Conservation (phyloP, 2,888 invertebrate species). For the Ceriagrion tenellum region DNA sequence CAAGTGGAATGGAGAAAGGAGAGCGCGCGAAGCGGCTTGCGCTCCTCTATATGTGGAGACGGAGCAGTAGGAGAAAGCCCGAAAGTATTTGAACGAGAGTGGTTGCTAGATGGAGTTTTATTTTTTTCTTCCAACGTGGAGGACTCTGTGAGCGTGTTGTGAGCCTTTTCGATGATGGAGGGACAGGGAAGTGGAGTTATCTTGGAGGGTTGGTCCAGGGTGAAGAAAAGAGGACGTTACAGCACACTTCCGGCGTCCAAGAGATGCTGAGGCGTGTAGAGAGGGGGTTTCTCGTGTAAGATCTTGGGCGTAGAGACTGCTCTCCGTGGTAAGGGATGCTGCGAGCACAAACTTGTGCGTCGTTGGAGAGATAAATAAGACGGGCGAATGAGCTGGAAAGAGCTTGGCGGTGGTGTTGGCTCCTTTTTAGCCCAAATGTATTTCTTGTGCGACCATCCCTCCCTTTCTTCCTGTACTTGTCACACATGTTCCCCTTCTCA, state of each 20-base stretch:
- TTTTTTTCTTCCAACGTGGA: background rate
- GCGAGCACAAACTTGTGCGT: background rate
- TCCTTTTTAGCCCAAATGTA: background rate
- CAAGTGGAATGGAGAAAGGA: background rate
- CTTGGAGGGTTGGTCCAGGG: background rate
- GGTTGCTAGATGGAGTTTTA: background rate
- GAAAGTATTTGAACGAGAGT: constrained; percentile 28
- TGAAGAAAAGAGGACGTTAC: background rate
- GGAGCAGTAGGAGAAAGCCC: background rate
- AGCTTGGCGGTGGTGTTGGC: background rate
- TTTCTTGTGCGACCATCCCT: background rate
- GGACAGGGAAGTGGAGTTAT: background rate
- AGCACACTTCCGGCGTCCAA: background rate
- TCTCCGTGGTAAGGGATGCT: background rate
- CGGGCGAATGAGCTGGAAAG: background rate
- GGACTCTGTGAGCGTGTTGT: background rate
- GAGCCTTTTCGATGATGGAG: background rate
- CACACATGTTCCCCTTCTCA: background rate
- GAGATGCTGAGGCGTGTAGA: background rate
- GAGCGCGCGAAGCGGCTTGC: background rate
- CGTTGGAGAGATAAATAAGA: constrained; percentile 30
- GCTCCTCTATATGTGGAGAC: background rate
- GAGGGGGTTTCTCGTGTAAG: background rate
- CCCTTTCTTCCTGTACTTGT: background rate
- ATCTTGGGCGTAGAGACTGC: background rate